Evolutionary conservation across 2,797 vertebrate genomes (phyloP).

Genomic region (Manis javanica): DNA sequence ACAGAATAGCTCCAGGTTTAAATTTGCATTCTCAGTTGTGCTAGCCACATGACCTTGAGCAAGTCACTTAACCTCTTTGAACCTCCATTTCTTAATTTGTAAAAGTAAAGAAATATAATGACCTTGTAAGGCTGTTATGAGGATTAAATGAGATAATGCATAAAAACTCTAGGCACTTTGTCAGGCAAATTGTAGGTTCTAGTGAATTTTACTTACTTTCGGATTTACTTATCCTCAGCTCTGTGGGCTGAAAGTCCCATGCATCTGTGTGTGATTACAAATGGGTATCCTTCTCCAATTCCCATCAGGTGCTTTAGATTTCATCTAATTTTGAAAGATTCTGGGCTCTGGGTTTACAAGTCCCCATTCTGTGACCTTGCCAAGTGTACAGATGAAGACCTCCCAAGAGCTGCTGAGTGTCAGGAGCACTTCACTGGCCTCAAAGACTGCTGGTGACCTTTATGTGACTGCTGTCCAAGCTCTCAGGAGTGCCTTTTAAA

Average conservation of each 20-base stretch:
- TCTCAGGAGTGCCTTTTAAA: background rate
- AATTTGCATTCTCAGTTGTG: background rate
- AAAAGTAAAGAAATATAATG: background rate
- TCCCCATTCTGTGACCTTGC: background rate
- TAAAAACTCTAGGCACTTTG: background rate
- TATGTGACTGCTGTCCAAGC: background rate
- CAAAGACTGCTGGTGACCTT: background rate
- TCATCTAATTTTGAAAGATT: conserved; percentile 56
- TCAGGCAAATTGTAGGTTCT: background rate
- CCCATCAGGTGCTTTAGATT: background rate
- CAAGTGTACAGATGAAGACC: conserved; percentile 31
- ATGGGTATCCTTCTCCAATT: conserved; percentile 27
- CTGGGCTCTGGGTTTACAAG: conserved; percentile 9
- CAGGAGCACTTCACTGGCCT: background rate
- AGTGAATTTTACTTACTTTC: conserved; percentile 1
- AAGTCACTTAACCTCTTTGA: background rate
- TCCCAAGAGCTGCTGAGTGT: background rate
- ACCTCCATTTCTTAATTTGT: background rate
- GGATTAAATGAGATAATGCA: background rate
- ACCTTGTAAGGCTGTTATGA: background rate
- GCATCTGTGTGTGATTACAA: conserved; percentile 29
- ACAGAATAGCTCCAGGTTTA: background rate
- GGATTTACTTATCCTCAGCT: background rate
- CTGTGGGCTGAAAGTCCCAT: conserved; percentile 1
- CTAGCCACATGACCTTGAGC: background rate